Evolutionary conservation across 2,113 vertebrate genomes (phyloP).

Genomic region (Anser cygnoides): DNA sequence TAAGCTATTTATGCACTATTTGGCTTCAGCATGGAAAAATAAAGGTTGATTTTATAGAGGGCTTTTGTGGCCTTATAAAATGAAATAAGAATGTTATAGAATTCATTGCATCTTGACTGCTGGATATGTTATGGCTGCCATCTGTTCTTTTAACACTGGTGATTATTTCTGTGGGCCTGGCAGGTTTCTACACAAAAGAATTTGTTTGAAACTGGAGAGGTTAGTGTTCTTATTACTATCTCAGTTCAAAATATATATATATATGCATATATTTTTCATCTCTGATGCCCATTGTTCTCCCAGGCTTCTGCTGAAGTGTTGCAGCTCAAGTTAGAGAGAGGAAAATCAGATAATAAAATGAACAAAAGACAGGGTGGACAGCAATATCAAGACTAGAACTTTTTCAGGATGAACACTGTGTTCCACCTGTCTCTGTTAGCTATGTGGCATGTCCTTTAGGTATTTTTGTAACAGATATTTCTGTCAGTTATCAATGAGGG

Average conservation of each 20-base stretch:
- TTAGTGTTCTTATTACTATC: not conserved
- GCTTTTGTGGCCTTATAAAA: constrained; percentile 55
- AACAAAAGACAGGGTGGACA: not conserved
- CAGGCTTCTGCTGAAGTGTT: not conserved
- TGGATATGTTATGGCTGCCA: not conserved
- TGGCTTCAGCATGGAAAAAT: not conserved
- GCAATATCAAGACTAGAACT: too few relatives aligned
- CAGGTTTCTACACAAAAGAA: not conserved
- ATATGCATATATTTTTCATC: not conserved
- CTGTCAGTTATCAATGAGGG: not conserved
- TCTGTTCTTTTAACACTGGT: constrained; percentile 10
- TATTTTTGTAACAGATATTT: not conserved
- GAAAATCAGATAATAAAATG: not conserved
- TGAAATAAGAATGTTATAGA: constrained; percentile 29
- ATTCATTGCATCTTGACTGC: not conserved
- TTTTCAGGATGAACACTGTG: not conserved
- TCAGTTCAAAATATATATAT: not conserved
- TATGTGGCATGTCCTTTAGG: not conserved
- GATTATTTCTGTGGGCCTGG: not conserved
- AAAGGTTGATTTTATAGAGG: constrained; percentile 13
- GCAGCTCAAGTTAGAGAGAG: not conserved
- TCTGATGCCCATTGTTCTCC: not conserved
- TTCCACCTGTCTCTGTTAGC: not conserved
- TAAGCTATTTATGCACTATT: not conserved
- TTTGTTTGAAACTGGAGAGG: not conserved